Evolutionary conservation across 2,797 vertebrate genomes (phyloP).

Genomic region (Silurus aristotelis): DNA sequence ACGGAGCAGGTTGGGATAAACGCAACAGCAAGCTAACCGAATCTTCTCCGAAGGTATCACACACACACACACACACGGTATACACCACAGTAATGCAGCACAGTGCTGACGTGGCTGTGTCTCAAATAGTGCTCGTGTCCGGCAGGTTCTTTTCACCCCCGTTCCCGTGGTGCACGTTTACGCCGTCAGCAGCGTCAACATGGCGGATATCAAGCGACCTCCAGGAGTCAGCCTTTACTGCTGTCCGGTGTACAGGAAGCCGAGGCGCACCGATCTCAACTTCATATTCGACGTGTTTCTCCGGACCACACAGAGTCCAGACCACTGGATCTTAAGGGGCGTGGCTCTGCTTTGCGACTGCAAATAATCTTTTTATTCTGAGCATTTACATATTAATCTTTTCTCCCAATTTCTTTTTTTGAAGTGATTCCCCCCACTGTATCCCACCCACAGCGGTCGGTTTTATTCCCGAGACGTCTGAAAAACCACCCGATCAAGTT

Average conservation of each 20-base stretch:
- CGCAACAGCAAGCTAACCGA: constrained; percentile 71
- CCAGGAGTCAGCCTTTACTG: not conserved
- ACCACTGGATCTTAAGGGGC: not conserved
- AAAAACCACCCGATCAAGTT: constrained; percentile 60
- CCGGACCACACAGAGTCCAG: not conserved
- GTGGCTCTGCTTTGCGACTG: not conserved
- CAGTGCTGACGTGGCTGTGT: too few relatives aligned
- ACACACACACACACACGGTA: too few relatives aligned
- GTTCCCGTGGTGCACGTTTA: constrained; percentile 1
- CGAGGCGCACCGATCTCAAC: not conserved
- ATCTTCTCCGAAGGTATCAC: constrained; percentile 73
- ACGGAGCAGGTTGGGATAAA: constrained; percentile 83
- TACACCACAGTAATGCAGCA: too few relatives aligned
- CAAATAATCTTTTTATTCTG: not conserved
- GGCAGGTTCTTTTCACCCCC: not conserved
- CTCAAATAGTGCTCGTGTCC: too few relatives aligned
- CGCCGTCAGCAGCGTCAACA: not conserved
- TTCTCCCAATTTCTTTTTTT: not conserved
- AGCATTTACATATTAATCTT: not conserved
- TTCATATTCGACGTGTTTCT: not conserved
- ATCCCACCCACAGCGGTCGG: not conserved
- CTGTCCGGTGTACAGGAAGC: constrained; percentile 6
- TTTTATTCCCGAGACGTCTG: constrained; percentile 45
- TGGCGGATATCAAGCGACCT: not conserved
- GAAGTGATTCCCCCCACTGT: not conserved